Evolutionary conservation across 2,113 vertebrate species (phyloP).

Genomic region (Erpornis zantholeuca): DNA sequence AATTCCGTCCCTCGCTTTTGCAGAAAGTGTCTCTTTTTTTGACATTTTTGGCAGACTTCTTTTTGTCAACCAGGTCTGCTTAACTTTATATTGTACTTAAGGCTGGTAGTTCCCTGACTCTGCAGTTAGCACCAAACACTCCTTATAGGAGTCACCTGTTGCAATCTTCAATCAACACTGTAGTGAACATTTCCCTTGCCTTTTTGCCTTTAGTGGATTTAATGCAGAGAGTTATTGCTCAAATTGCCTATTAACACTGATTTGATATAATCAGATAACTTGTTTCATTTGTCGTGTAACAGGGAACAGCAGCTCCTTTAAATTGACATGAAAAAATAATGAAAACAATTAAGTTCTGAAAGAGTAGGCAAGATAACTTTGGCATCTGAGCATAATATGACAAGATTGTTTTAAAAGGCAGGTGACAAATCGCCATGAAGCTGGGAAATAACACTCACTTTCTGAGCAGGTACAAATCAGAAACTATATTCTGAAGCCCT

Average conservation of each 20-base stretch:
- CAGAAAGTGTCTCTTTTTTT: background rate
- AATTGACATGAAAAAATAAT: slow-evolving; percentile 1
- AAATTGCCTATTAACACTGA: slow-evolving; percentile 37
- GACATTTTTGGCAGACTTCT: background rate
- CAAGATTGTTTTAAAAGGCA: background rate
- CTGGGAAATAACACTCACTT: background rate
- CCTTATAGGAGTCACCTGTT: background rate
- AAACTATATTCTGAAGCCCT: background rate
- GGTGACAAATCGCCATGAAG: background rate
- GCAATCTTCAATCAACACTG: background rate
- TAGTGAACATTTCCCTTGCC: background rate
- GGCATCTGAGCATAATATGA: background rate
- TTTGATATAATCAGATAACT: slow-evolving; percentile 37
- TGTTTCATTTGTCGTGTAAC: slow-evolving; percentile 31
- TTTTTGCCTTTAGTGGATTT: slow-evolving; percentile 15
- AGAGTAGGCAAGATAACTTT: background rate
- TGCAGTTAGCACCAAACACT: background rate
- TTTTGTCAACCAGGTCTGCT: background rate
- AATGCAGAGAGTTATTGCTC: background rate
- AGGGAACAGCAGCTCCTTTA: slow-evolving; percentile 33
- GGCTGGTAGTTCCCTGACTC: background rate
- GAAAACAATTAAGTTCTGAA: background rate
- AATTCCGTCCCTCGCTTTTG: background rate
- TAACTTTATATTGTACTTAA: background rate
- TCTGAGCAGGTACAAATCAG: background rate